Conservation (phyloP, 2,113 vertebrate species). For the Orientallactaga bullata region DNA sequence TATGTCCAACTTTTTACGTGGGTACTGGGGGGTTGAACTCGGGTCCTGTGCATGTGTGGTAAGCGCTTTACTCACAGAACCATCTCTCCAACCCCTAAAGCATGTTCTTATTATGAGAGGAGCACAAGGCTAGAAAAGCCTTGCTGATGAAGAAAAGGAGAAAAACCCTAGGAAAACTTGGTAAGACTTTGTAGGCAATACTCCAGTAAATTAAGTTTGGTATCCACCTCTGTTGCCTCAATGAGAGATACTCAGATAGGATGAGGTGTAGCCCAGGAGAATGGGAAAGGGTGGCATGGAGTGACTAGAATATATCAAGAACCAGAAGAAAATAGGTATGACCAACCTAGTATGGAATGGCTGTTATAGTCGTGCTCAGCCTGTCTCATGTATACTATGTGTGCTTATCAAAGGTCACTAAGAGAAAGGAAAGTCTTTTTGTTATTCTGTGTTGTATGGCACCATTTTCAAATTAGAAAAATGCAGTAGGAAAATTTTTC, state of each 20-base stretch:
- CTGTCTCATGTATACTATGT: background rate
- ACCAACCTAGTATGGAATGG: background rate
- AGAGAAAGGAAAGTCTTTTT: background rate
- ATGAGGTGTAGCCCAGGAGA: background rate
- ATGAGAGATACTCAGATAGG: background rate
- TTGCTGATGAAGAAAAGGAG: background rate
- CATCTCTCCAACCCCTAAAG: background rate
- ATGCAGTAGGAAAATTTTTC: background rate
- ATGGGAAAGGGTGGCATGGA: background rate
- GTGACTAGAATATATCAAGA: background rate
- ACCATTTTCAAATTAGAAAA: background rate
- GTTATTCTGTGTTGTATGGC: background rate
- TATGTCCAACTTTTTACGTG: no score
- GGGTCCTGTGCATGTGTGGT: no score
- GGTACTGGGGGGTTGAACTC: no score
- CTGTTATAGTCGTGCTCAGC: background rate
- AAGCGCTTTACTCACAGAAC: no score
- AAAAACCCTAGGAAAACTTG: background rate
- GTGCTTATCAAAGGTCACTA: background rate
- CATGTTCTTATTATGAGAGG: background rate
- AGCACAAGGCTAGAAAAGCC: background rate
- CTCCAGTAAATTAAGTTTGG: background rate
- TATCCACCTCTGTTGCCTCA: background rate
- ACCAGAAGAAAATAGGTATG: background rate
- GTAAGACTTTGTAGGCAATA: background rate